A percentile compares a stretch with the other conserved stretches of the same genome.
phyloP scores from a whole-genome alignment of 2,888 invertebrate genomes.

The Drosophila vallismaia region DNA sequence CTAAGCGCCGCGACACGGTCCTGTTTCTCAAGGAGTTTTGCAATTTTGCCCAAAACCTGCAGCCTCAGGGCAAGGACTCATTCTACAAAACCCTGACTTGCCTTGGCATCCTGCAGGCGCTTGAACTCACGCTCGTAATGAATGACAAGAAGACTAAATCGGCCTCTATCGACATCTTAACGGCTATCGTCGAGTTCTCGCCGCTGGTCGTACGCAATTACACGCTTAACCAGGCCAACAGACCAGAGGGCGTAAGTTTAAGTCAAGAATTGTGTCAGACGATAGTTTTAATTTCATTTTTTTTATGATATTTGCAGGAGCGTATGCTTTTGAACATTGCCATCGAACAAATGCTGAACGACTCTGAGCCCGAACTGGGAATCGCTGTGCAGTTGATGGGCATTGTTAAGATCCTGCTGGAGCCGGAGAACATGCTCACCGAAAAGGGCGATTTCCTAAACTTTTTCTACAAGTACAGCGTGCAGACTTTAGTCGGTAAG shows the following conservation, averaged over 20 bases:
- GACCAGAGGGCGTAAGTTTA: constrained; percentile 91
- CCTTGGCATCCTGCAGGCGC: constrained; percentile 93
- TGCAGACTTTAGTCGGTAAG: constrained; percentile 96
- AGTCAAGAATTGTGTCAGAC: too few species aligned
- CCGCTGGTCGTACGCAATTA: constrained; percentile 98
- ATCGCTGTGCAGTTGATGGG: constrained; percentile 99
- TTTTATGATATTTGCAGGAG: constrained; percentile 86
- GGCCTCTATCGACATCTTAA: constrained; percentile 98
- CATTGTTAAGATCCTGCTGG: constrained; percentile 95
- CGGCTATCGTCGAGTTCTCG: constrained; percentile 99
- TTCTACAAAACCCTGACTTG: constrained; percentile 98
- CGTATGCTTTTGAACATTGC: constrained; percentile 97
- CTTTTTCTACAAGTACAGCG: constrained; percentile 99
- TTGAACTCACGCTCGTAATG: constrained; percentile 95
- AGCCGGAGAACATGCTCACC: constrained; percentile 99
- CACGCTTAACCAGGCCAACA: constrained; percentile 94
- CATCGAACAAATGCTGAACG: constrained; percentile 98
- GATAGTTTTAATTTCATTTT: too few species aligned
- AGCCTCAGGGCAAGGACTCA: constrained; percentile 97
- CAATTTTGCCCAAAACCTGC: constrained; percentile 99
- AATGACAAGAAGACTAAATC: constrained; percentile 97
- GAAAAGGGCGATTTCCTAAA: constrained; percentile 99
- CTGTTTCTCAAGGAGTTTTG: constrained; percentile 99
- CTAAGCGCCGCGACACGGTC: constrained; percentile 95
- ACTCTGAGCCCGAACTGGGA: constrained; percentile 98